Conservation (phyloP, 2,888 invertebrate species). For the Muschampia plurimacula region DNA sequence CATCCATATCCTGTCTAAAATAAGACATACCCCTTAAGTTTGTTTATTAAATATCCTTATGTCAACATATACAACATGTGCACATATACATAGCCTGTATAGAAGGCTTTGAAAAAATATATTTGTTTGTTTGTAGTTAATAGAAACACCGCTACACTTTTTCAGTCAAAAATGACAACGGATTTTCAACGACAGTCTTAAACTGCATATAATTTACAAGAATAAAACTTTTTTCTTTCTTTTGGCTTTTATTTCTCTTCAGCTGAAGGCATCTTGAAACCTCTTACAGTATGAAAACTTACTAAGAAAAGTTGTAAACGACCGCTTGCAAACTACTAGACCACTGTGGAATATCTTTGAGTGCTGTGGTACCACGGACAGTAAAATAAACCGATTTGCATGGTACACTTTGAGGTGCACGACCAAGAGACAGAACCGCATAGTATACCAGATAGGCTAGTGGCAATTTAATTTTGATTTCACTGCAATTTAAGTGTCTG, state of each 20-base stretch:
- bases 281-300: slow-evolving; percentile 37
- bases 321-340: slow-evolving; percentile 40
- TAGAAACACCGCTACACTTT: too few species aligned
- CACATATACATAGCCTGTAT: too few species aligned
- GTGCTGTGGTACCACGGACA: slow-evolving; percentile 18
- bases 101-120: background rate
- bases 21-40: too few species aligned
- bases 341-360: slow-evolving; percentile 31
- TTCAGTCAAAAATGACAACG: background rate
- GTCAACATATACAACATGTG: too few species aligned
- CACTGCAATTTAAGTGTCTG: too few species aligned
- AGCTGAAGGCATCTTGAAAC: slow-evolving; percentile 34
- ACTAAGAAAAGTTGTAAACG: slow-evolving; percentile 41
- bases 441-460: too few species aligned
- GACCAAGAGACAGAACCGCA: background rate
- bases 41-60: too few species aligned
- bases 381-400: slow-evolving; percentile 10
- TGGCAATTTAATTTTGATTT: too few species aligned
- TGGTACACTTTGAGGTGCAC: background rate
- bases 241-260: slow-evolving; percentile 32
- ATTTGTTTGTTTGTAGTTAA: background rate
- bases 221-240: slow-evolving; percentile 14
- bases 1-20: too few species aligned
- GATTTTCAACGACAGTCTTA: slow-evolving; percentile 11
- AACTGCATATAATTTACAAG: slow-evolving; percentile 25